Evolutionary conservation across 2,888 invertebrate species (phyloP).

Genomic region (Hofmannophila pseudospretella): DNA sequence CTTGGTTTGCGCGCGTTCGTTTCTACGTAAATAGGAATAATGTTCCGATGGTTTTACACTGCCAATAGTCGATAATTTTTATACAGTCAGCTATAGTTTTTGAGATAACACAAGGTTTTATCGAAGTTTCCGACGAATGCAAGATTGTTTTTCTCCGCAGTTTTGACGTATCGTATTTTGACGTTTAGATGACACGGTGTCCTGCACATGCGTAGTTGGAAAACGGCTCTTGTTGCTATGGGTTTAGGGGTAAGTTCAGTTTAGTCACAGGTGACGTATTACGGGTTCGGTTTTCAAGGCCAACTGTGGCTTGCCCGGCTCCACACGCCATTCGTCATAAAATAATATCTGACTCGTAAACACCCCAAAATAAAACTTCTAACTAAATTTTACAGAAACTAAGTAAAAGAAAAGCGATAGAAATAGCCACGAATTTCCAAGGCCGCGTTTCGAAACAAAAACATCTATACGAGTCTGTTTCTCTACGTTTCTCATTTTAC

Average conservation of each 20-base stretch:
- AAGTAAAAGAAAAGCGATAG: too few species aligned
- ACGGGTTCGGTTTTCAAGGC: too few species aligned
- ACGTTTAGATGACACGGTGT: slow-evolving; percentile 7
- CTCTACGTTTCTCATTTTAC: too few species aligned
- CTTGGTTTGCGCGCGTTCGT: slow-evolving; percentile 14
- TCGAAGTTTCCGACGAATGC: slow-evolving; percentile 2
- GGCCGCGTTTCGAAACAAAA: too few species aligned
- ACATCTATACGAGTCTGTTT: too few species aligned
- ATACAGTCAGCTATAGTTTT: neutral
- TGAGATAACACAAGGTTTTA: slow-evolving; percentile 6
- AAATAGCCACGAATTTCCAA: too few species aligned
- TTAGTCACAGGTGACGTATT: too few species aligned
- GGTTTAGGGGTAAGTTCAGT: slow-evolving; percentile 2
- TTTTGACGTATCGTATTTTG: slow-evolving; percentile 7
- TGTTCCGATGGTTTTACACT: neutral
- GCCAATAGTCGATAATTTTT: slow-evolving; percentile 1
- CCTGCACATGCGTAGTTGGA: slow-evolving; percentile 6
- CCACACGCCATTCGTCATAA: too few species aligned
- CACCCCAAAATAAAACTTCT: too few species aligned
- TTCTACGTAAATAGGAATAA: slow-evolving; percentile 5
- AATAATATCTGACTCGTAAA: too few species aligned
- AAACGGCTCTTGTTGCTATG: neutral
- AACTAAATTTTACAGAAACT: too few species aligned
- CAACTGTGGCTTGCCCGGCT: too few species aligned
- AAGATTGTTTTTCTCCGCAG: slow-evolving; percentile 3